These are phyloP conservation scores for Dione juno DNA, from an alignment of 2,888 invertebrate genomes.

Conservation along the genomic window DNA sequence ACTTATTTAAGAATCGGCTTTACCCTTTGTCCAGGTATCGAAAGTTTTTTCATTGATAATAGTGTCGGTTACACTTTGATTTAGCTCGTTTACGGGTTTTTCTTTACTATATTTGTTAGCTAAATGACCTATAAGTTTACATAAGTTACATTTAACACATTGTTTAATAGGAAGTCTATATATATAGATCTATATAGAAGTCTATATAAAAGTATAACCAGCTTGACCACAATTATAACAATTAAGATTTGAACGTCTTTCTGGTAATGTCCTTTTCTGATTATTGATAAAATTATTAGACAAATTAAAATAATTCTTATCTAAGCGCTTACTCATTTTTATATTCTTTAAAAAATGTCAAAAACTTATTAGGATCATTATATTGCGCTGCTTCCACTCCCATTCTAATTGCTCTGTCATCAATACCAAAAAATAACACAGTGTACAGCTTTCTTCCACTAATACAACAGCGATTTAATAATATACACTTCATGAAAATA, in stretches of 20 bases:
- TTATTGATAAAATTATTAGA: background rate
- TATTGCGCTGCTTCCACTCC: constrained; percentile 43
- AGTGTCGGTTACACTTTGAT: background rate
- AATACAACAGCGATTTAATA: constrained; percentile 46
- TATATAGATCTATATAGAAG: background rate
- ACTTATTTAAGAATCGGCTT: background rate
- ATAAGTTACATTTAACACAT: background rate
- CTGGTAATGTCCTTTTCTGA: background rate
- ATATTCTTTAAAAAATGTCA: constrained; percentile 29
- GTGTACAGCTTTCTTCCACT: constrained; percentile 44
- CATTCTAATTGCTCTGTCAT: constrained; percentile 39
- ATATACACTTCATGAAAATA: constrained; percentile 43
- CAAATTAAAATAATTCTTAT: background rate
- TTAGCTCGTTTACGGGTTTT: background rate
- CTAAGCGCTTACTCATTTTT: background rate
- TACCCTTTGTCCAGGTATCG: background rate
- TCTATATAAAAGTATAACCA: too few species aligned
- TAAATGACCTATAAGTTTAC: background rate
- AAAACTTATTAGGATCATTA: constrained; percentile 43
- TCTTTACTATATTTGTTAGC: background rate
- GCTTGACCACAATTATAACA: background rate
- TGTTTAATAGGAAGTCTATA: background rate
- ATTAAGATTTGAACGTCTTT: constrained; percentile 16
- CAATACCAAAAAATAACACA: constrained; percentile 46
- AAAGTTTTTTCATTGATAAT: background rate